phyloP scores from a whole-genome alignment of 2,888 invertebrate species.

The Temnothorax rugatulus region DNA sequence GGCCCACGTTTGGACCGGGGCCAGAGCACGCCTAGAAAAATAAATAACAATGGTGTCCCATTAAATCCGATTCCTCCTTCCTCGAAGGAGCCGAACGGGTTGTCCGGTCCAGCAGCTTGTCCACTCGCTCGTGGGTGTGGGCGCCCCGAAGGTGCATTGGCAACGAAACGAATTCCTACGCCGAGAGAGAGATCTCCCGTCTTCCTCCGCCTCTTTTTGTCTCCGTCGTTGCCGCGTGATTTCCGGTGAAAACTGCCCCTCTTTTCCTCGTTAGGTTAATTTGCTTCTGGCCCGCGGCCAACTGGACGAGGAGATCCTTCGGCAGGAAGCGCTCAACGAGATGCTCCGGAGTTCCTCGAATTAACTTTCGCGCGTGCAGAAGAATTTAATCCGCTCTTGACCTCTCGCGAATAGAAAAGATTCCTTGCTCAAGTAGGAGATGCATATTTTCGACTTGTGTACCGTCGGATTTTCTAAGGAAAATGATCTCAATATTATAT shows the following conservation, averaged over 20 bases:
- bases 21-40: conserved; percentile 76
- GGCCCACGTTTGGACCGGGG: conserved; percentile 63
- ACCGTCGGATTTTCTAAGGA: too few relatives aligned
- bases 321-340: conserved; percentile 56
- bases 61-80: conserved; percentile 73
- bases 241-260: conserved; percentile 71
- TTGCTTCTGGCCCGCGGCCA: conserved; percentile 76
- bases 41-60: conserved; percentile 78
- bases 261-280: conserved; percentile 80
- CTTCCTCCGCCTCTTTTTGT: conserved; percentile 35
- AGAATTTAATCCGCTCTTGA: conserved; percentile 60
- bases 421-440: neutral
- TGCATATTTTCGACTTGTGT: neutral
- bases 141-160: conserved; percentile 60
- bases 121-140: conserved; percentile 68
- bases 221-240: conserved; percentile 58
- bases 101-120: conserved; percentile 59
- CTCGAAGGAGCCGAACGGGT: conserved; percentile 34
- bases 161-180: conserved; percentile 69
- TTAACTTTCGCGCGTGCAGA: conserved; percentile 65
- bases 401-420: conserved; percentile 19
- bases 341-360: conserved; percentile 66
- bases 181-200: conserved; percentile 35
- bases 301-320: conserved; percentile 58
- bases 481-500: conserved; percentile 1